Evolutionary conservation across 2,888 invertebrate species (phyloP).

Genomic region (Euphydryas editha): DNA sequence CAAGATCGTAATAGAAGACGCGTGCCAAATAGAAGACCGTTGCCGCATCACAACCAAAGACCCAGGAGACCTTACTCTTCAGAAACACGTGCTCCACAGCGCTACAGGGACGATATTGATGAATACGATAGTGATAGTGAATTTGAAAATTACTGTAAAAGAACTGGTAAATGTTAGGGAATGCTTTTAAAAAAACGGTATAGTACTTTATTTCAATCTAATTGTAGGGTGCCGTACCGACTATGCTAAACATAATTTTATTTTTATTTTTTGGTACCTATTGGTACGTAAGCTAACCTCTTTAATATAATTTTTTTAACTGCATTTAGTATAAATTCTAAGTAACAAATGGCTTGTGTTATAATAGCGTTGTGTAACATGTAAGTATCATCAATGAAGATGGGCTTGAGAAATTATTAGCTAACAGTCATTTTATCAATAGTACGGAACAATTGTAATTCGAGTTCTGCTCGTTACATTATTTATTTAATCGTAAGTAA

Average conservation of each 20-base stretch:
- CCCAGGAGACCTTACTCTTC: constrained; percentile 45
- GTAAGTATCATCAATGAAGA: too few relatives aligned
- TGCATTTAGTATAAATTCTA: background rate
- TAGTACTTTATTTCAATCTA: background rate
- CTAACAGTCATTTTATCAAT: background rate
- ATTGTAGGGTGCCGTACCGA: constrained; percentile 5
- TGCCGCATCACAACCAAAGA: constrained; percentile 43
- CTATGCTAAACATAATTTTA: background rate
- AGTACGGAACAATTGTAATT: background rate
- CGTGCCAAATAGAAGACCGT: constrained; percentile 56
- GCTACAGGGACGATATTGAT: constrained; percentile 58
- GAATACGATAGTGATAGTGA: constrained; percentile 59
- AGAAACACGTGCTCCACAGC: constrained; percentile 43
- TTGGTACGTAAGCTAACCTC: background rate
- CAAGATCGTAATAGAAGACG: constrained; percentile 66
- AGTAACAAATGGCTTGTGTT: background rate
- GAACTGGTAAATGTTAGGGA: constrained; percentile 63
- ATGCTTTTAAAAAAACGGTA: background rate
- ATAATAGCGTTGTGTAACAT: too few relatives aligned
- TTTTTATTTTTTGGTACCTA: background rate
- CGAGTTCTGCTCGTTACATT: background rate
- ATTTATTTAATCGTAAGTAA: background rate
- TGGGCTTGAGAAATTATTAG: background rate
- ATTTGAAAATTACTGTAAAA: constrained; percentile 56
- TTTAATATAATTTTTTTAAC: background rate